Conservation (phyloP, 2,888 invertebrate genomes). For the Oscheius sp. region DNA sequence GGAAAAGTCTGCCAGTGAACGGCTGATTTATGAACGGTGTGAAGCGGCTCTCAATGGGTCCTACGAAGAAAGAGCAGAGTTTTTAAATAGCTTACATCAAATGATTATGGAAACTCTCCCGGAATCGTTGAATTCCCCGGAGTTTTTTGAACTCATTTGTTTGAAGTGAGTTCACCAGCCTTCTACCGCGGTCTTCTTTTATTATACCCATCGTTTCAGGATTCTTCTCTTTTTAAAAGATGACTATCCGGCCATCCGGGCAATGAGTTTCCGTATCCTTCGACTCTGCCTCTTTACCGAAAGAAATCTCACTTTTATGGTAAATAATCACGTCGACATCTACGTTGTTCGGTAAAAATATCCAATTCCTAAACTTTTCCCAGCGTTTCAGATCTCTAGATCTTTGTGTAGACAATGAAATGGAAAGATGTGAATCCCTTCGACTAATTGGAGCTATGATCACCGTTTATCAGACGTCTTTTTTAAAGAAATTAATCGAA, state of each 20-base stretch:
- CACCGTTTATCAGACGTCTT: slow-evolving; percentile 51
- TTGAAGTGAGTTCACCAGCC: slow-evolving; percentile 40
- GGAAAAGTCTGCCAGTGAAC: slow-evolving; percentile 34
- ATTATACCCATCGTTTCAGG: slow-evolving; percentile 23
- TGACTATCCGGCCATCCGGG: slow-evolving; percentile 57
- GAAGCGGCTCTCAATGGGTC: slow-evolving; percentile 21
- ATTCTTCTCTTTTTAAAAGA: slow-evolving; percentile 46
- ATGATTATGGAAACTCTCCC: slow-evolving; percentile 33
- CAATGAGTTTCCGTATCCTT: slow-evolving; percentile 57
- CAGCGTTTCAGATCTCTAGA: slow-evolving; percentile 89
- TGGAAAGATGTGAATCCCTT: slow-evolving; percentile 89
- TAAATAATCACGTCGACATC: slow-evolving; percentile 58
- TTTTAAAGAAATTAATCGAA: slow-evolving; percentile 52
- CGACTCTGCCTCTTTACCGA: slow-evolving; percentile 49
- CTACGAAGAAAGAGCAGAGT: slow-evolving; percentile 44
- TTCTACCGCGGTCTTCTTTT: too few species aligned
- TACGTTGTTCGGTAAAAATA: slow-evolving; percentile 50
- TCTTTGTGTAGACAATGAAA: slow-evolving; percentile 84
- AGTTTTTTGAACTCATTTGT: slow-evolving; percentile 41
- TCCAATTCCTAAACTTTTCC: too few species aligned
- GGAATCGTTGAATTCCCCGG: slow-evolving; percentile 33
- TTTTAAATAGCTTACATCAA: slow-evolving; percentile 40
- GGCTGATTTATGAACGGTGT: slow-evolving; percentile 18
- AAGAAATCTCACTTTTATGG: slow-evolving; percentile 49
- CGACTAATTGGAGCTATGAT: slow-evolving; percentile 84